Base-by-base conservation (phyloP, 2,113 vertebrate species). In the Silurus glanis region DNA sequence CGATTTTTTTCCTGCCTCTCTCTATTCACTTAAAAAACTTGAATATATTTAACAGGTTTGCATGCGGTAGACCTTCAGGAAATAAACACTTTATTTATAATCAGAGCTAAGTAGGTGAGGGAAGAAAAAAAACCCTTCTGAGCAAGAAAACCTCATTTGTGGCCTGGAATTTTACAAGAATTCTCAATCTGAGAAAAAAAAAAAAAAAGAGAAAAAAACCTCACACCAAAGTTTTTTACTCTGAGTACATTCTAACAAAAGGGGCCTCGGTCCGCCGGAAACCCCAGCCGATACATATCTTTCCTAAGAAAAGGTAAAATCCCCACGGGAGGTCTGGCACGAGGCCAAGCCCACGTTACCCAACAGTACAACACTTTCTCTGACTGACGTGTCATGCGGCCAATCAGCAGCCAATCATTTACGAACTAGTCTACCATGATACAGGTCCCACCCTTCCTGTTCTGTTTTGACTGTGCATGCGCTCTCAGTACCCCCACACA, bases 221-320 rank as follows among this genome's bases (percentile, higher is more conserved):
- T 2, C 37, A 47, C 72, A 51, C 47, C 47, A 55, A 86, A 82
- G 69, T 1, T 67, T 82, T 37, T 83, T 83, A 79, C 76, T 87
- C 72, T 7, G 1, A 4, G 59, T 62, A 84, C 62, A 17, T 84
- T 49, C 13, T 82, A 56, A 45, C 78, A 61, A 80, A 82, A 75
- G 25, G 59, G 79, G 89, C 81, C 67, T 75, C 37, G 23, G 28
- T 56, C 82, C 37, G 69, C 87, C 89, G 87, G 89, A 88, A 89
- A 89, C 86, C 83, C 75, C 86, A 85, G 81, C 9, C 51, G 47
- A 82, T 82, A 84, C 80, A 16, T 84, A 84, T 55, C 67, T 82
- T 87, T 90, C 89, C 85, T 89, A 72, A 89, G 88, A 90, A 89
- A 87, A 80, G 55, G 86, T 78, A 90, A 89, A 90, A 90, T 90